Percentiles rank a stretch among this genome's conserved stretches.
Evolutionary conservation across 2,888 invertebrate genomes (phyloP).

Genomic region (Eupithecia subfuscata): DNA sequence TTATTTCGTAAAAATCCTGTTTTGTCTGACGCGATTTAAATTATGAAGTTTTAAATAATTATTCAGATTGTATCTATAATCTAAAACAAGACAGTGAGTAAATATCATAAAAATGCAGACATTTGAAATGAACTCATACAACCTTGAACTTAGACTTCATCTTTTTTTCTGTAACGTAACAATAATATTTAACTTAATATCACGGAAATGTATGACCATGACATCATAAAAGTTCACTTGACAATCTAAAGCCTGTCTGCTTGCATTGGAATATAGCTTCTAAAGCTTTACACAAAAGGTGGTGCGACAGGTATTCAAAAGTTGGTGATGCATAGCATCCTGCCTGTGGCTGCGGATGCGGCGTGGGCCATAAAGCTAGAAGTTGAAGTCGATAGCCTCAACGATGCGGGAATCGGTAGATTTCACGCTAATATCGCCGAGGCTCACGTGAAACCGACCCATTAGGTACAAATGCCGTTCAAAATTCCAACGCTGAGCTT

Average conservation of each 20-base stretch:
- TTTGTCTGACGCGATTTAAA: not conserved
- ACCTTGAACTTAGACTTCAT: slow-evolving; percentile 44
- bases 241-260: slow-evolving; percentile 11
- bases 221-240: slow-evolving; percentile 50
- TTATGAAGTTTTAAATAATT: not conserved
- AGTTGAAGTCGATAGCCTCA: slow-evolving; percentile 53
- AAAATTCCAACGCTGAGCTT: slow-evolving; percentile 9
- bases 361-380: slow-evolving; percentile 58
- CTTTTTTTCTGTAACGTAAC: slow-evolving; percentile 41
- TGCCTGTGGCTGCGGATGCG: slow-evolving; percentile 79
- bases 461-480: slow-evolving; percentile 18
- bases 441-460: slow-evolving; percentile 25
- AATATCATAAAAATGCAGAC: slow-evolving; percentile 40
- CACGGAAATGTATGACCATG: slow-evolving; percentile 58
- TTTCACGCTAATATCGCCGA: slow-evolving; percentile 29
- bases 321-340: slow-evolving; percentile 60
- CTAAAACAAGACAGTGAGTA: not conserved
- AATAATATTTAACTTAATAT: slow-evolving; percentile 46
- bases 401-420: slow-evolving; percentile 44
- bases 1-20: not conserved
- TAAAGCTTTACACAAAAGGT: slow-evolving; percentile 23
- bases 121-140: slow-evolving; percentile 39
- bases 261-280: slow-evolving; percentile 27
- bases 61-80: not conserved
- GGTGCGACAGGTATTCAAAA: slow-evolving; percentile 17